Base-by-base conservation (phyloP, 2,113 vertebrate genomes). In the Dipodomys ordii region DNA sequence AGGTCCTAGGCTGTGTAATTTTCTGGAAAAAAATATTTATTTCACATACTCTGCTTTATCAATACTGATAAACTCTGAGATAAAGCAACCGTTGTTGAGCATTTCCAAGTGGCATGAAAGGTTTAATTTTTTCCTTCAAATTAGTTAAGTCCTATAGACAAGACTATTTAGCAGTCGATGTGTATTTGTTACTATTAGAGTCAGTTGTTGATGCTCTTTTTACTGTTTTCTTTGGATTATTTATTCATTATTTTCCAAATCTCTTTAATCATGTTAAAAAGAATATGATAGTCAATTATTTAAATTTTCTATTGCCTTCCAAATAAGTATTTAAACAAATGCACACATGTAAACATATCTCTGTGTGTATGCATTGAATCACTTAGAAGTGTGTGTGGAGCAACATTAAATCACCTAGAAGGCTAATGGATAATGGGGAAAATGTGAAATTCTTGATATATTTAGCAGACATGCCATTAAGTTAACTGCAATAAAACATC, bases 191-290 rank as follows among this genome's bases (percentile, higher is more conserved):
- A 79, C 7, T 44, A 7, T 27, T 69, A 35, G 12, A 6, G 4
- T 69, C 27, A 8, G 2, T 28, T 72, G 22, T 2, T 73, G 15
- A 57, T 57, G 22, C 10, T 49, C 3, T 7, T 77, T 16, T 67
- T 91, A 49, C 8, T 84, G 7, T 2, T 82, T 92, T 46, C 13
- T 0, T 87, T 68, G 4, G 7, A 30, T 49, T 57, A 0, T 53
- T 53, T 88, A 23, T 64, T 60, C 10, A 84, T 23, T 72, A 8
- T 49, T 46, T 68, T 46, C 39, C 71, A 81, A 74, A 76, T 81
- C 49, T 53, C 4, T 9, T 85, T 60, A 73, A 81, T 77, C 92
- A 11, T 82, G 22, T 93, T 35, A 89, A 57, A 83, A 88, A 46
- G 60, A 32, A 7, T 10, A 1, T 64, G 9, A 44, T n/a, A 69